Percentiles rank a stretch among this genome's conserved stretches.
These are phyloP conservation scores for Psilanteris sp. DNA, from an alignment of 1,140 invertebrate genomes.

Conservation along the genomic window DNA sequence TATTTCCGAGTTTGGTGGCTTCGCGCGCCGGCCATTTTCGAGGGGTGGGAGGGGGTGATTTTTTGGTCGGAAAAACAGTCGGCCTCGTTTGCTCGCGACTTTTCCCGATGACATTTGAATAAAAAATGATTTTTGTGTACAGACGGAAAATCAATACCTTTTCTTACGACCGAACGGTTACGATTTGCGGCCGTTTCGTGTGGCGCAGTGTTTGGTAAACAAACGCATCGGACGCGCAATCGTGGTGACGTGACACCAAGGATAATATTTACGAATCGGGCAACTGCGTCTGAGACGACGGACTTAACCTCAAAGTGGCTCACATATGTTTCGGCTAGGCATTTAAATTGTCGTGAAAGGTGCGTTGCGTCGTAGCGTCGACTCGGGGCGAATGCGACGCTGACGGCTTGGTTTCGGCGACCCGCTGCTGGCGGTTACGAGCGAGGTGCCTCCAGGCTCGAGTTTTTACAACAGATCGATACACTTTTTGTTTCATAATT, in stretches of 20 bases:
- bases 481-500: too few species aligned
- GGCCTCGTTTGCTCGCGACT: too few species aligned
- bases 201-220: conserved; percentile 13
- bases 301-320: conserved; percentile 15
- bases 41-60: too few species aligned
- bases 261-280: not conserved
- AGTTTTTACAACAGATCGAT: too few species aligned
- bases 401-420: too few species aligned
- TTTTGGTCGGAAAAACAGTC: too few species aligned
- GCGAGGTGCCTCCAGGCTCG: too few species aligned
- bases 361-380: not conserved
- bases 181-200: not conserved
- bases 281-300: not conserved
- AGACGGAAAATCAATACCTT: conserved; percentile 24
- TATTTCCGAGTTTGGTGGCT: too few species aligned
- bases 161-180: conserved; percentile 7
- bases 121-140: conserved; percentile 20
- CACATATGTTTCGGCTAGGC: conserved; percentile 6
- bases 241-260: not conserved
- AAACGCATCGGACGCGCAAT: not conserved
- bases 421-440: too few species aligned
- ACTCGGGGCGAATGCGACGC: too few species aligned
- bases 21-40: not conserved
- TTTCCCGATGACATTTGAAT: conserved; percentile 9
- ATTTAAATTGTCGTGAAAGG: conserved; percentile 1